phyloP scores from a whole-genome alignment of 2,113 vertebrate species.

The Cyprinodon tularosa region DNA sequence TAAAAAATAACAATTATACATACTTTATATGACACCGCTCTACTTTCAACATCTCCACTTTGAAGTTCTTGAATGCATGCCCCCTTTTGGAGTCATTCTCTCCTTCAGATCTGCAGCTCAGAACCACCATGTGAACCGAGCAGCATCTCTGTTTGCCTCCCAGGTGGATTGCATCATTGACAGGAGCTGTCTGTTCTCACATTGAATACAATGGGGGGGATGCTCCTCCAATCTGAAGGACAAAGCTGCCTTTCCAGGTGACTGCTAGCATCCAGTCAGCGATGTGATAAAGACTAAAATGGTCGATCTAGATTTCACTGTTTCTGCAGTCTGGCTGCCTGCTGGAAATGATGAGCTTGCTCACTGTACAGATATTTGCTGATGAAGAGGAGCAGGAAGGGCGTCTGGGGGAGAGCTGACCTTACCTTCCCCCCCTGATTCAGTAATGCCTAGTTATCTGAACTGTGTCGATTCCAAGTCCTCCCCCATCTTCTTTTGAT shows the following conservation, averaged over 20 bases:
- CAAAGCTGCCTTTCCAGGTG: conserved; percentile 64
- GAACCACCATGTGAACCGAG: neutral
- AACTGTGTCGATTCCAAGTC: conserved; percentile 61
- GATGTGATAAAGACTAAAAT: conserved; percentile 13
- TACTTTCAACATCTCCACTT: no score
- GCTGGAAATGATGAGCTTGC: conserved; percentile 48
- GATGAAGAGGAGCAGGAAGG: conserved; percentile 52
- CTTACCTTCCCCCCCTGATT: conserved; percentile 67
- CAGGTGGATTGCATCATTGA: conserved; percentile 28
- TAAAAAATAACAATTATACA: neutral
- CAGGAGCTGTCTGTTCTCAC: conserved; percentile 35
- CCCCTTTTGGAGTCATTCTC: neutral
- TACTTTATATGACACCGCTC: neutral
- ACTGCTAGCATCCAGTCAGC: conserved; percentile 60
- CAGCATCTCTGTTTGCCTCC: conserved; percentile 16
- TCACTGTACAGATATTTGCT: conserved; percentile 46
- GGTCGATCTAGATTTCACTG: conserved; percentile 48
- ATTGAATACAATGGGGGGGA: conserved; percentile 42
- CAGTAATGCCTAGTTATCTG: conserved; percentile 60
- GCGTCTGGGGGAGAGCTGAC: conserved; percentile 47
- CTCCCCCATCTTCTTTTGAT: conserved; percentile 59
- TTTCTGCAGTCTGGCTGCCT: conserved; percentile 46
- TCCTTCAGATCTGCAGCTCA: neutral
- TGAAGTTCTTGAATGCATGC: neutral
- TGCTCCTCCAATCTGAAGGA: conserved; percentile 46